Evolutionary conservation across 2,113 vertebrate genomes (phyloP), one percentile per base, ranked within the genome.

Genomic region (Chelonoidis abingdonii): DNA sequence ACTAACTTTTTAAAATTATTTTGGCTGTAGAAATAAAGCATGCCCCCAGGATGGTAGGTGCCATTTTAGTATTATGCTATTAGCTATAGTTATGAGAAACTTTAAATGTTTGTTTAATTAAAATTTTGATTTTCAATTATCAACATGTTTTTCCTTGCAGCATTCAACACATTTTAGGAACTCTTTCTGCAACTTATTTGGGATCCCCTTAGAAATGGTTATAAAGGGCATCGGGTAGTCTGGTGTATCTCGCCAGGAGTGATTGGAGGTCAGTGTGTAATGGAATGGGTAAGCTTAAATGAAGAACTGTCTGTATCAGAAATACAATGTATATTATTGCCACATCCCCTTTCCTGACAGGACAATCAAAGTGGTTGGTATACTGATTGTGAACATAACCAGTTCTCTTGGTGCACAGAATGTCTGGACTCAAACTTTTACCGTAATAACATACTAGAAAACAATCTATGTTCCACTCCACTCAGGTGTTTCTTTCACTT

Each of bases 211-310:
- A 96, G 99, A 99, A 95, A 94, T 99, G 98, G 99, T 99, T 69
- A 99, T 93, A 99, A 99, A 96, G 99, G 99, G 22, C 98, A 99
- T 93, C 98, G 99, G 83, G 98, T 93, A 99, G 98, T 35, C 98
- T 99, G 97, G 98, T 99, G 49, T 99, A 99, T 93, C 59, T 99
- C 38, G 94, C 98, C 98, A 4, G 99, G 99, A 7, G 99, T 99
- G 89, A 95, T 99, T 56, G 99, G 98, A 98, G 99, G 99, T 99
- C 29, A 97, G 98, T 96, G 53, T 41, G 14, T 21, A 25, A 38
- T 22, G 12, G 24, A 47, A 78, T 78, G 41, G 24, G 41, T 47
- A 44, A 78, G 44, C 24, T 72, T 76, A 5, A 50, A 31, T 65
- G 24, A 25, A 87, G 22, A 44, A 47, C 13, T 49, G 22, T 57